phyloP scores from a whole-genome alignment of 2,888 invertebrate genomes.

The Nephrotoma appendiculata region DNA sequence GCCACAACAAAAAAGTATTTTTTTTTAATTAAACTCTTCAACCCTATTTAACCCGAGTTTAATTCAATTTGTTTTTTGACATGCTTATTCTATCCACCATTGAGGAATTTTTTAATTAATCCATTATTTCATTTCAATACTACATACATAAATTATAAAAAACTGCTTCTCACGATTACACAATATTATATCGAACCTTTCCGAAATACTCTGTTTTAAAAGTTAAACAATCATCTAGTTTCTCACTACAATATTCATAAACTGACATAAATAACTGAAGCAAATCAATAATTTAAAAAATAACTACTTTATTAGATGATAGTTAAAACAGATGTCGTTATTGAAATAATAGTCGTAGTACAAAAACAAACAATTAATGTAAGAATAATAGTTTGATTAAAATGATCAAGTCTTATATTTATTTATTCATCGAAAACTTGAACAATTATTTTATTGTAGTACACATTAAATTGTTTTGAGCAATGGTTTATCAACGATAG shows the following conservation, averaged over 20 bases:
- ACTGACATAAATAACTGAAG: background rate
- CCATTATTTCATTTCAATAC: no score
- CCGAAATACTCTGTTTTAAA: no score
- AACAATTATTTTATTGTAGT: background rate
- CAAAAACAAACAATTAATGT: background rate
- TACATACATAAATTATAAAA: no score
- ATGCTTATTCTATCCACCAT: no score
- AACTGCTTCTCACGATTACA: no score
- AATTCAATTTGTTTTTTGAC: no score
- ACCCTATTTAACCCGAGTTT: no score
- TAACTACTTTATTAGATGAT: background rate
- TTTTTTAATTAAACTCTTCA: no score
- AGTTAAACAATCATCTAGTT: background rate
- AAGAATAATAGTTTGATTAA: background rate
- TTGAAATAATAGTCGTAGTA: background rate
- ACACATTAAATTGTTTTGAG: background rate
- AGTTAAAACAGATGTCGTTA: background rate
- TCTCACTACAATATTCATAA: background rate
- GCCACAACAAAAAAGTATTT: no score
- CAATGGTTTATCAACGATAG: background rate
- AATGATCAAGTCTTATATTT: background rate
- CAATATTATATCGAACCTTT: no score
- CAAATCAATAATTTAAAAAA: background rate
- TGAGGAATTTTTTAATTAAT: no score
- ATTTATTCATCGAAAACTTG: background rate